phyloP scores from a whole-genome alignment of 2,888 invertebrate genomes.

The Piscicola geometra region DNA sequence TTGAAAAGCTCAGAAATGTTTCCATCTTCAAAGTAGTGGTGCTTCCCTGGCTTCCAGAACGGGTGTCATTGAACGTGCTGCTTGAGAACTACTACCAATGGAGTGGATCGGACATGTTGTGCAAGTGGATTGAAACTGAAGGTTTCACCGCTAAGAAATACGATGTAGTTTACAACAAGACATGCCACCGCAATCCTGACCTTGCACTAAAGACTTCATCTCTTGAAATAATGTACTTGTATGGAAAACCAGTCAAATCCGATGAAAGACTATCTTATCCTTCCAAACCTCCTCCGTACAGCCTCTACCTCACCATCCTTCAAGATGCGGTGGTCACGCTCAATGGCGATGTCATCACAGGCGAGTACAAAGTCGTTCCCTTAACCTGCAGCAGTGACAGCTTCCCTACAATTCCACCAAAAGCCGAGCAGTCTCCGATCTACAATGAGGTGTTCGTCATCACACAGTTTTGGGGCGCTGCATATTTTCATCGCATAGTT shows the following conservation, averaged over 20 bases:
- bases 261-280: constrained; percentile 41
- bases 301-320: constrained; percentile 40
- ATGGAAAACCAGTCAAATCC: constrained; percentile 42
- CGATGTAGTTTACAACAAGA: constrained; percentile 42
- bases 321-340: constrained; percentile 41
- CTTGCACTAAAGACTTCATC: constrained; percentile 11
- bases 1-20: constrained; percentile 34
- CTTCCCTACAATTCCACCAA: constrained; percentile 36
- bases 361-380: constrained; percentile 41
- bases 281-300: constrained; percentile 31
- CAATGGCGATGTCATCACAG: constrained; percentile 41
- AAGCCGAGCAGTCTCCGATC: constrained; percentile 33
- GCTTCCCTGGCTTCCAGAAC: constrained; percentile 37
- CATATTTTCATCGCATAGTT: constrained; percentile 42
- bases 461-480: constrained; percentile 42
- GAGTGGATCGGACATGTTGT: constrained; percentile 40
- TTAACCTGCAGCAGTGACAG: constrained; percentile 42
- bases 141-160: constrained; percentile 42
- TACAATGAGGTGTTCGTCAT: constrained; percentile 43
- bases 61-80: constrained; percentile 37
- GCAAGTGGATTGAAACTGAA: constrained; percentile 39
- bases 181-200: constrained; percentile 33
- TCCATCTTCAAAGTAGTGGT: constrained; percentile 36
- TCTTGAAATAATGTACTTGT: constrained; percentile 41
- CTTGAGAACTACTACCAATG: constrained; percentile 40